Evolutionary conservation across 2,113 vertebrate species (phyloP).

Genomic region (Tetrao urogallus): DNA sequence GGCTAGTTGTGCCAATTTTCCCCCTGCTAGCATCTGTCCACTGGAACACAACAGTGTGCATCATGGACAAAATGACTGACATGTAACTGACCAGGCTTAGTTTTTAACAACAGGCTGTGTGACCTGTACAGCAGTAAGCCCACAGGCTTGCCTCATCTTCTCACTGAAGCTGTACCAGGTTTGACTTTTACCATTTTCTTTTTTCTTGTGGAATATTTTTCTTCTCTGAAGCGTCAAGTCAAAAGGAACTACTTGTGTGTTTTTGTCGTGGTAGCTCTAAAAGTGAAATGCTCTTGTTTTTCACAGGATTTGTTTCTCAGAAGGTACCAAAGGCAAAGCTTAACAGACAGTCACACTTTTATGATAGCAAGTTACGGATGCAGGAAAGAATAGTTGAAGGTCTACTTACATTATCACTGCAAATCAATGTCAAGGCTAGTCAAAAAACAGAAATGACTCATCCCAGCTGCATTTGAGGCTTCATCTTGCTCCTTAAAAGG

Average conservation of each 20-base stretch:
- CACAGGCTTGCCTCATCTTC: not conserved
- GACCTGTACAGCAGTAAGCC: conserved; percentile 42
- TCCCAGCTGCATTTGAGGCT: not conserved
- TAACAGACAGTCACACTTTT: not conserved
- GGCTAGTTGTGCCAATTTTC: not conserved
- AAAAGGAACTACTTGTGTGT: not conserved
- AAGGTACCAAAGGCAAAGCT: not conserved
- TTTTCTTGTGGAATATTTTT: not conserved
- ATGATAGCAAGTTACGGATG: not conserved
- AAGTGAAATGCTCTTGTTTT: not conserved
- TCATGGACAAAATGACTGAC: not conserved
- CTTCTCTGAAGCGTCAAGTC: not conserved
- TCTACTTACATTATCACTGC: not conserved
- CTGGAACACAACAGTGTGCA: not conserved
- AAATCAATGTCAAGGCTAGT: not conserved
- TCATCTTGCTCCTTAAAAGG: conserved; percentile 21
- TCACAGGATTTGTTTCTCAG: not conserved
- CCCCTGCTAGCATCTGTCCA: not conserved
- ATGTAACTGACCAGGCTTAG: not conserved
- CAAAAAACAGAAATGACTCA: not conserved
- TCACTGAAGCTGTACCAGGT: not conserved
- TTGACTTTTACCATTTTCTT: not conserved
- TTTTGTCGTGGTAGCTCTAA: not conserved
- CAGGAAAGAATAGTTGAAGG: not conserved
- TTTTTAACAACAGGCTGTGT: not conserved